Evolutionary conservation across 2,888 invertebrate genomes (phyloP).

Genomic region (Sicus ferrugineus): DNA sequence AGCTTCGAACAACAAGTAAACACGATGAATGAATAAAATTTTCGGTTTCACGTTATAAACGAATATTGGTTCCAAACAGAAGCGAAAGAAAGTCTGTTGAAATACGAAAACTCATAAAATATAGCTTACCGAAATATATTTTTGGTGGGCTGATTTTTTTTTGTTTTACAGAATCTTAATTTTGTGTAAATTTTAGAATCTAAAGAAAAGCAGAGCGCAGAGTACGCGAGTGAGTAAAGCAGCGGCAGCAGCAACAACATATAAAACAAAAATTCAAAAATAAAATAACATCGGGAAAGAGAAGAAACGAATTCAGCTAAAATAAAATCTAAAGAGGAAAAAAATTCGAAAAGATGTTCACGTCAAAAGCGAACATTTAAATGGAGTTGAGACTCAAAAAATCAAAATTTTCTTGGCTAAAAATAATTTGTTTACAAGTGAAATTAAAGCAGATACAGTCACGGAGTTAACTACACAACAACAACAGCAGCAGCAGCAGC

Average conservation of each 20-base stretch:
- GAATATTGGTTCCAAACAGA: constrained; percentile 8
- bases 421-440: constrained; percentile 34
- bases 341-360: background rate
- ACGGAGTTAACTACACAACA: constrained; percentile 1
- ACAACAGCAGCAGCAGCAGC: constrained; percentile 11
- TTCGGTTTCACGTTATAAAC: background rate
- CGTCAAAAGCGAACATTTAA: constrained; percentile 2
- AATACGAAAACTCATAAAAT: constrained; percentile 29
- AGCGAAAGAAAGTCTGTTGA: background rate
- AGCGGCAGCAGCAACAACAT: background rate
- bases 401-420: constrained; percentile 20
- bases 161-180: constrained; percentile 1
- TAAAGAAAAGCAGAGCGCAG: background rate
- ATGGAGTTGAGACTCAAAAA: constrained; percentile 9
- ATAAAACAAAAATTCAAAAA: constrained; percentile 8
- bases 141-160: constrained; percentile 4
- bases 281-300: background rate
- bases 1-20: background rate
- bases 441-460: constrained; percentile 2
- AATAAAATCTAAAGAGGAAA: background rate
- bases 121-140: constrained; percentile 5
- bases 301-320: background rate
- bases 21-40: constrained; percentile 21
- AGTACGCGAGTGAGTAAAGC: background rate
- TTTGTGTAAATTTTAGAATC: constrained; percentile 4